Evolutionary conservation across 2,113 vertebrate species (phyloP).

Genomic region (Dipodomys stephensi): DNA sequence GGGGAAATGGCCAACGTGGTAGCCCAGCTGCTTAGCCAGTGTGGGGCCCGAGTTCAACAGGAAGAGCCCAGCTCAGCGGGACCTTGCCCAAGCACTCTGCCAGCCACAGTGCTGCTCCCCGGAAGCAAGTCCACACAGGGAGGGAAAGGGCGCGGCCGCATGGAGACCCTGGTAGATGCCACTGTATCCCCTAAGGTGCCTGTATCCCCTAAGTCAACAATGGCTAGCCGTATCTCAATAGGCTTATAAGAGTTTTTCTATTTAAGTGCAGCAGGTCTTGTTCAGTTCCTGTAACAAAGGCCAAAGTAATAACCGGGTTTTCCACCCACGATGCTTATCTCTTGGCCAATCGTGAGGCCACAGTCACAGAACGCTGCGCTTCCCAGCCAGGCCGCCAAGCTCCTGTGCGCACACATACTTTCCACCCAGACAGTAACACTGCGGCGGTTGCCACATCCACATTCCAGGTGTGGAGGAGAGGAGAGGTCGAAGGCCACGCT

Average conservation of each 20-base stretch:
- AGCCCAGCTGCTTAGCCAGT: neutral
- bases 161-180: too few relatives aligned
- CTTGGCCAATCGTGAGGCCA: neutral
- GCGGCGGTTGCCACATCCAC: neutral
- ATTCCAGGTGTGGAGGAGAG: neutral
- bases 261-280: neutral
- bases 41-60: neutral
- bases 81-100: too few relatives aligned
- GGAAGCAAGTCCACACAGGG: too few relatives aligned
- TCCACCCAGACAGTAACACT: neutral
- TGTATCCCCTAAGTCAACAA: neutral
- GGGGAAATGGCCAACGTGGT: too few relatives aligned
- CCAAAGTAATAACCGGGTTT: neutral
- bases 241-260: neutral
- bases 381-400: neutral
- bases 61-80: neutral
- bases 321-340: neutral
- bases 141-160: too few relatives aligned
- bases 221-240: neutral
- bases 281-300: constrained; percentile 15
- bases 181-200: too few relatives aligned
- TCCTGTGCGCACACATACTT: neutral
- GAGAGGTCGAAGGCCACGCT: neutral
- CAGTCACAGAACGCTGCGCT: neutral
- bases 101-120: neutral